Evolutionary conservation across 2,797 vertebrate species (phyloP), one percentile per base, ranked within the genome.

Genomic region (Lindbergichthys nudifrons): DNA sequence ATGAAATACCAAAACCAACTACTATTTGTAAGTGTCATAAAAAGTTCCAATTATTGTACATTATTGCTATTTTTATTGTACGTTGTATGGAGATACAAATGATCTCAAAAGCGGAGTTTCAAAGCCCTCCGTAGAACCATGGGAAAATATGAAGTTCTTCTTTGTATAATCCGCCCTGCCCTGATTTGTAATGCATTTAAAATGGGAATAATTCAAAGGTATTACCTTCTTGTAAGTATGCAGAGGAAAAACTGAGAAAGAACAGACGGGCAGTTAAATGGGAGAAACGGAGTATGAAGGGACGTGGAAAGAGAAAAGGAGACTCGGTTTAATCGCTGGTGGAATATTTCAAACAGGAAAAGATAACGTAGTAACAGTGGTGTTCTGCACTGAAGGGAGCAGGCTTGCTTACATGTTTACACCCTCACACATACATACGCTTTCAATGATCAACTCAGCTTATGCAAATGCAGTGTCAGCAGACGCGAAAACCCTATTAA

Each of bases 381-480:
- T 75, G 60, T 57, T 70, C 39, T 73, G 69, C 62, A 42, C 30
- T 39, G 63, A 77, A 36, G 60, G 14, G 39, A 69, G 47, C 66
- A 66, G 58, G 58, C 73, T 69, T 50, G 19, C 68, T 64, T 75
- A 72, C 65, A 78, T 81, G 72, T 81, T 79, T 75, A 75, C 78
- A 59, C 30, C 23, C 54, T 83, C 62, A 59, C 69, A 74, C 61
- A 71, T 36, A 30, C 56, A 39, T 11, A 59, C 42, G 67, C 64
- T 60, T 57, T 57, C 70, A 75, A 89, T 75, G 50, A 86, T 84
- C 64, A 77, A 61, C 69, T 79, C 75, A 74, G 67, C 62, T 79
- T 79, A 85, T 88, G 80, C 51, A 86, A 87, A 87, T 68, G 67
- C 70, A 13, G 26, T 65, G 75, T 88, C 82, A 86, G 84, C 77